These are phyloP conservation scores for Noctua pronuba DNA, from an alignment of 2,888 invertebrate genomes.

Conservation along the genomic window DNA sequence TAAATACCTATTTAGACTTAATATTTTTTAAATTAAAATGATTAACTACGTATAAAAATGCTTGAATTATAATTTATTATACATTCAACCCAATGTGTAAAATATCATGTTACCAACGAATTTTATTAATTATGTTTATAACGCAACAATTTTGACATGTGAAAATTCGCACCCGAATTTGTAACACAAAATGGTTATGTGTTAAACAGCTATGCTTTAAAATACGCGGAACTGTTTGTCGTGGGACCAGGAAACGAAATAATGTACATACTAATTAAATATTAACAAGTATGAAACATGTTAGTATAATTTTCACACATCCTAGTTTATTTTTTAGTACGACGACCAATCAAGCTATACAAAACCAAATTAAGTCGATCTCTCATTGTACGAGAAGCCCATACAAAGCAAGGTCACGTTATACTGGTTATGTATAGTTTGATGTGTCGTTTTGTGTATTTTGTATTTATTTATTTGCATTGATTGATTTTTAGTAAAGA, in stretches of 20 bases:
- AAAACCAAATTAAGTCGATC: too few relatives aligned
- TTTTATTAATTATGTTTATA: neutral
- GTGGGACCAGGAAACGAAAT: neutral
- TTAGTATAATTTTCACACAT: neutral
- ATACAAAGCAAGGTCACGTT: too few relatives aligned
- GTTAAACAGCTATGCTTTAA: neutral
- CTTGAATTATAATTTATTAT: neutral
- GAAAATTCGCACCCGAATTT: constrained; percentile 20
- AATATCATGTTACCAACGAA: neutral
- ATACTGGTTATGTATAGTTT: too few relatives aligned
- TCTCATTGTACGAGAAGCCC: too few relatives aligned
- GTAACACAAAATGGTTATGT: neutral
- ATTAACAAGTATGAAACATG: constrained; percentile 10
- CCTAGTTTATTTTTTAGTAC: neutral
- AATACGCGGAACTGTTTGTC: constrained; percentile 2
- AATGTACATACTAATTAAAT: constrained; percentile 14
- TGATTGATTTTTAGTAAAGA: too few relatives aligned
- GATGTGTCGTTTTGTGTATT: too few relatives aligned
- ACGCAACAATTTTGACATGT: neutral
- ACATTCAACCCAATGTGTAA: neutral
- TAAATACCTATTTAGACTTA: neutral
- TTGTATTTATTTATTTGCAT: neutral
- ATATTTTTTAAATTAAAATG: neutral
- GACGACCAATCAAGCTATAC: too few relatives aligned
- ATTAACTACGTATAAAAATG: neutral